A percentile compares a stretch with the other conserved stretches of the same genome.
phyloP scores from a whole-genome alignment of 2,113 vertebrate species.

The Cyanocitta stelleri region DNA sequence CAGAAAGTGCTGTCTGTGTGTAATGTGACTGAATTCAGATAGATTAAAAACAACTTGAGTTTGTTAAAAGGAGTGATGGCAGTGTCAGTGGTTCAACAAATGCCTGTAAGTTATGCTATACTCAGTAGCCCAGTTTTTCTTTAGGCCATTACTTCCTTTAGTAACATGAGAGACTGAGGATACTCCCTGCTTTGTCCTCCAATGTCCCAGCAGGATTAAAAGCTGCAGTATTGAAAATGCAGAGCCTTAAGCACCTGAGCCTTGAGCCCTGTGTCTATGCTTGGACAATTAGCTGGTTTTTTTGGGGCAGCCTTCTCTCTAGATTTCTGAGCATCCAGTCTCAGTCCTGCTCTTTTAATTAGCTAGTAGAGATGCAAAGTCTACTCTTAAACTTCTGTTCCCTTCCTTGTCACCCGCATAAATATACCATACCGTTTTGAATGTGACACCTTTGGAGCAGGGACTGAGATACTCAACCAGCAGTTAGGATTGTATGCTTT shows the following conservation, averaged over 20 bases:
- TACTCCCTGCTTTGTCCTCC: fast-evolving
- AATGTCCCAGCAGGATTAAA: neutral
- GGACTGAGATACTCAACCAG: neutral
- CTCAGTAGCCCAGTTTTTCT: neutral
- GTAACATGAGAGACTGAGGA: neutral
- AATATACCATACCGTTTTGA: neutral
- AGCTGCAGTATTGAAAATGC: neutral
- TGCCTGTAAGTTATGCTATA: neutral
- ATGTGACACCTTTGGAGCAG: neutral
- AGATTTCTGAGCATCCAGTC: neutral
- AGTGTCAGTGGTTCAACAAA: neutral
- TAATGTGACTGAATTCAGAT: neutral
- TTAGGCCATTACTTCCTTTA: neutral
- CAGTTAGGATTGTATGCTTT: neutral
- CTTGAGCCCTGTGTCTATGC: neutral
- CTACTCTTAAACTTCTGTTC: neutral
- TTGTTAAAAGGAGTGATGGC: neutral
- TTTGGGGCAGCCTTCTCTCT: neutral
- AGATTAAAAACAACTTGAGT: neutral
- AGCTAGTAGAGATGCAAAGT: neutral
- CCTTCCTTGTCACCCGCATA: neutral
- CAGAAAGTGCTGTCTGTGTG: neutral
- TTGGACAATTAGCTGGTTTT: neutral
- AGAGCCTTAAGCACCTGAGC: neutral
- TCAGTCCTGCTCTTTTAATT: neutral